These are phyloP conservation scores for Neolamprologus fasciatus DNA, from an alignment of 2,113 vertebrate genomes.

Conservation along the genomic window DNA sequence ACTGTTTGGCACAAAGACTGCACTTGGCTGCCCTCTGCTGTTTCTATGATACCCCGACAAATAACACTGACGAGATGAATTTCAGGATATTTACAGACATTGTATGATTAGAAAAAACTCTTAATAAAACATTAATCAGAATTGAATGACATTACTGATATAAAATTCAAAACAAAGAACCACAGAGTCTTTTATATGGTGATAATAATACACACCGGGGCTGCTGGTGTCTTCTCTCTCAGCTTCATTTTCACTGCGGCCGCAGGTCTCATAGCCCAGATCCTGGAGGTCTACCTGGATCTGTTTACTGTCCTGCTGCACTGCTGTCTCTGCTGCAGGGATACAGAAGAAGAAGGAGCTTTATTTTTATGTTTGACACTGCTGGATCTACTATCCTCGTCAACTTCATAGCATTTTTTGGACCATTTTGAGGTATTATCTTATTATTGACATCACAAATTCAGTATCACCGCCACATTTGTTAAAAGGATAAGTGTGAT, in stretches of 20 bases:
- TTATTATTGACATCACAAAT: neutral
- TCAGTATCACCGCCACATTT: neutral
- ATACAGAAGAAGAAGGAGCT: neutral
- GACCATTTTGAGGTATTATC: neutral
- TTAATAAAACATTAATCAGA: neutral
- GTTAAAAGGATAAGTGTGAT: neutral
- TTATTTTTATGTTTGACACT: neutral
- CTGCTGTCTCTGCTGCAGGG: conserved; percentile 69
- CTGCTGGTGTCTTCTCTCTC: conserved; percentile 88
- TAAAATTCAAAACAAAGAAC: neutral
- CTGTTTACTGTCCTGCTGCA: conserved; percentile 82
- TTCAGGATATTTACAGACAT: neutral
- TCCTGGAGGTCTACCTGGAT: conserved; percentile 91
- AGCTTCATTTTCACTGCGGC: conserved; percentile 88
- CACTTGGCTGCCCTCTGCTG: conserved; percentile 15
- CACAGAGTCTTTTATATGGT: neutral
- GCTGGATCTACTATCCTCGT: neutral
- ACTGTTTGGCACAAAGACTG: neutral
- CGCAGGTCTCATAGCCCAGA: conserved; percentile 91
- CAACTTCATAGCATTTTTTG: neutral
- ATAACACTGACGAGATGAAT: fast-evolving
- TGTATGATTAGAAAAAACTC: neutral
- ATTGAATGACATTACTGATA: neutral
- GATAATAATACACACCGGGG: conserved; percentile 66
- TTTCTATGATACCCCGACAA: neutral